Conservation (phyloP, 2,888 invertebrate genomes). For the Epinotia ramella region DNA sequence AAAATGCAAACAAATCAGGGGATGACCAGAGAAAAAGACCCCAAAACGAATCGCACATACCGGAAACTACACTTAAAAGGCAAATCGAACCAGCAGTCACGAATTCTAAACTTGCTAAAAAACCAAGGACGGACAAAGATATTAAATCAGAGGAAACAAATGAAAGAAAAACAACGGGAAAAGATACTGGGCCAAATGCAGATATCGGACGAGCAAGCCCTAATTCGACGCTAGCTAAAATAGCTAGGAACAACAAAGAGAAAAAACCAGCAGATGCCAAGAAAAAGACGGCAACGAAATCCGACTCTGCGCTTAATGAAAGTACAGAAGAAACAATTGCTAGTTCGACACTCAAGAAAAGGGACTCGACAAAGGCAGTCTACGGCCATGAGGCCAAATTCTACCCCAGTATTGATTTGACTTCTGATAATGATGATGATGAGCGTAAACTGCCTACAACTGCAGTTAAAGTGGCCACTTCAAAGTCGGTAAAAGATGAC, state of each 20-base stretch:
- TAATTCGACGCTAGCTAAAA: background rate
- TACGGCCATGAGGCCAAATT: background rate
- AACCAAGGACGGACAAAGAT: background rate
- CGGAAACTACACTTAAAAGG: background rate
- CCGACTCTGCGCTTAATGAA: background rate
- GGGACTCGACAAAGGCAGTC: background rate
- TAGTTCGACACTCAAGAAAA: background rate
- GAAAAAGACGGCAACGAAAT: background rate
- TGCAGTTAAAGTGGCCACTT: background rate
- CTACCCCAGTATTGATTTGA: conserved; percentile 5
- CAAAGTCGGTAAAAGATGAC: background rate
- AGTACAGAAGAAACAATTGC: background rate
- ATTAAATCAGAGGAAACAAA: background rate
- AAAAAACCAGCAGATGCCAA: background rate
- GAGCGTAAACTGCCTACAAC: background rate
- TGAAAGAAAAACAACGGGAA: background rate
- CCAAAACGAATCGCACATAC: background rate
- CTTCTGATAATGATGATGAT: background rate
- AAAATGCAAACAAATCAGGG: background rate
- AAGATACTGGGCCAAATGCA: background rate
- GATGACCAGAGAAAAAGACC: background rate
- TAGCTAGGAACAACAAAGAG: background rate
- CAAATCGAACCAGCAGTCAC: background rate
- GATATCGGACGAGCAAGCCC: background rate
- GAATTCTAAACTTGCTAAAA: background rate